A percentile compares a stretch with the other conserved stretches of the same genome.
Conservation (phyloP, 2,797 vertebrate species). For the Neoniphon sammara region DNA sequence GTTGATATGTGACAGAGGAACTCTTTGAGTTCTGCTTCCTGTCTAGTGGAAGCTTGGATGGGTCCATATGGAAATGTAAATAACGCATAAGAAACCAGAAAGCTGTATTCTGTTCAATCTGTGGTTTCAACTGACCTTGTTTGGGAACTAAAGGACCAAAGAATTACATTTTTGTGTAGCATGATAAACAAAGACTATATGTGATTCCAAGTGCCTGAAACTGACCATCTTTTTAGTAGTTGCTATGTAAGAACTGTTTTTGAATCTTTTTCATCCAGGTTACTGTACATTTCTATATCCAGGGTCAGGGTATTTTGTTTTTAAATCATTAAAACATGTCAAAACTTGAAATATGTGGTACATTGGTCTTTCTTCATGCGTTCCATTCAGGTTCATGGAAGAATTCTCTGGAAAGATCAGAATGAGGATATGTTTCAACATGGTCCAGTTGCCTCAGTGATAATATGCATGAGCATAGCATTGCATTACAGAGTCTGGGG, state of each 20-base stretch:
- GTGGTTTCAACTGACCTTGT: slow-evolving; percentile 72
- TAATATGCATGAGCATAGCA: background rate
- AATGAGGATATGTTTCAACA: slow-evolving; percentile 9
- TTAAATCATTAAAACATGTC: slow-evolving; percentile 72
- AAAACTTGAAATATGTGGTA: slow-evolving; percentile 48
- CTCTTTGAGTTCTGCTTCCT: slow-evolving; percentile 52
- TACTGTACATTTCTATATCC: slow-evolving; percentile 74
- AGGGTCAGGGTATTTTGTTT: slow-evolving; percentile 73
- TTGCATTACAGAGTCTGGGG: slow-evolving; percentile 23
- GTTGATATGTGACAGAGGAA: slow-evolving; percentile 50
- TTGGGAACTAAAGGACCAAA: slow-evolving; percentile 73
- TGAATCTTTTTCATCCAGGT: slow-evolving; percentile 67
- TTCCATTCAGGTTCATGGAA: background rate
- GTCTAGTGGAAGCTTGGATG: slow-evolving; percentile 44
- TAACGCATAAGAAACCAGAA: slow-evolving; percentile 66
- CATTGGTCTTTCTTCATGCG: slow-evolving; percentile 58
- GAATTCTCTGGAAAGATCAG: background rate
- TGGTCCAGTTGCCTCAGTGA: slow-evolving; percentile 16
- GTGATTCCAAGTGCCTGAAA: slow-evolving; percentile 81
- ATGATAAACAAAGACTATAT: slow-evolving; percentile 69
- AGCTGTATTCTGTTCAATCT: slow-evolving; percentile 71
- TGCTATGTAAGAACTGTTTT: slow-evolving; percentile 67
- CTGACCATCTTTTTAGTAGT: slow-evolving; percentile 63
- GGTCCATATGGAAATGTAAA: slow-evolving; percentile 73
- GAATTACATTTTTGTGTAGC: slow-evolving; percentile 70